phyloP scores from a whole-genome alignment of 2,888 invertebrate genomes.

The Meteorus colon region DNA sequence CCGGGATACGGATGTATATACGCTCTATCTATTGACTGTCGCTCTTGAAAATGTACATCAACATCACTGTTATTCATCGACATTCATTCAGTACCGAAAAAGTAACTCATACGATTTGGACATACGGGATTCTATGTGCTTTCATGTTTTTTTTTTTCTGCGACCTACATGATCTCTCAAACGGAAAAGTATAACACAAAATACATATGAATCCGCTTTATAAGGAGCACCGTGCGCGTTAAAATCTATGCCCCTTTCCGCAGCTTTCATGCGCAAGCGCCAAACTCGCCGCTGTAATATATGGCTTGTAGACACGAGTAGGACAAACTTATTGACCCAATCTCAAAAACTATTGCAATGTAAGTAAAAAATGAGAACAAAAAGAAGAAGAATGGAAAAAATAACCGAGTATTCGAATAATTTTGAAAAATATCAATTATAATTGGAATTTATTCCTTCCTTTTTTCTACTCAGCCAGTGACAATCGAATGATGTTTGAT shows the following conservation, averaged over 20 bases:
- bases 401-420: background rate
- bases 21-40: slow-evolving; percentile 54
- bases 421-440: too few relatives aligned
- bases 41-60: slow-evolving; percentile 23
- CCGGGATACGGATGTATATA: slow-evolving; percentile 62
- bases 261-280: background rate
- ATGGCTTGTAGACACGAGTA: background rate
- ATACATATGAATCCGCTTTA: slow-evolving; percentile 1
- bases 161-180: background rate
- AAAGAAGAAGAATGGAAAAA: background rate
- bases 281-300: background rate
- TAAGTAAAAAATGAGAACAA: background rate
- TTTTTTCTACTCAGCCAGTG: too few relatives aligned
- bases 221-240: background rate
- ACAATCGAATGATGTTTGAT: too few relatives aligned
- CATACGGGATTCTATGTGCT: background rate
- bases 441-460: too few relatives aligned
- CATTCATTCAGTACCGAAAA: slow-evolving; percentile 19
- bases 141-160: background rate
- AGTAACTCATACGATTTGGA: background rate
- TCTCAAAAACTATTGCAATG: background rate
- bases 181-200: slow-evolving; percentile 6
- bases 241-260: background rate
- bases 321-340: slow-evolving; percentile 10
- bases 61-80: slow-evolving; percentile 2